These are phyloP conservation scores for Ericerus pela DNA, from an alignment of 1,140 invertebrate species.

Conservation along the genomic window DNA sequence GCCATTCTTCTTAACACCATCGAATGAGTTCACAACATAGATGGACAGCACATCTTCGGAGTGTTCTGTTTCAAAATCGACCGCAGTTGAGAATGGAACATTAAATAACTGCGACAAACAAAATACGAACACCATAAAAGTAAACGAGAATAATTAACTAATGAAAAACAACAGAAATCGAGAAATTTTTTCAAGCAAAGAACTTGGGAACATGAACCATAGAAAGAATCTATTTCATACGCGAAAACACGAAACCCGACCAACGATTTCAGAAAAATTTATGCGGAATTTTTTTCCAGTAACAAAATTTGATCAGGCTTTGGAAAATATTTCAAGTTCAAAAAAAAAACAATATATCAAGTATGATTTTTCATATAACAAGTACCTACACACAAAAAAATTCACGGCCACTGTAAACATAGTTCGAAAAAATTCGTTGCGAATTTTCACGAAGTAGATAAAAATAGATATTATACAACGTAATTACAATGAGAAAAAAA, in stretches of 20 bases:
- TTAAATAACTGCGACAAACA: constrained; percentile 5
- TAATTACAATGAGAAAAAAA: background rate
- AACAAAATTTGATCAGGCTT: too few species aligned
- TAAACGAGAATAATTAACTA: constrained; percentile 5
- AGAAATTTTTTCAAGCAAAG: too few species aligned
- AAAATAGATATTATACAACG: constrained; percentile 5
- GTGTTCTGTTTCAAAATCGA: background rate
- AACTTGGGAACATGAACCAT: background rate
- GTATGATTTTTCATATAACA: too few species aligned
- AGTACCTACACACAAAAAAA: background rate
- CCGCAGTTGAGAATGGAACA: background rate
- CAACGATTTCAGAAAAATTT: too few species aligned
- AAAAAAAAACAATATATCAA: too few species aligned
- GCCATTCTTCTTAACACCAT: background rate
- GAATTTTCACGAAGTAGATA: too few species aligned
- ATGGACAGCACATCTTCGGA: background rate
- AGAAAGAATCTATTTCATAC: too few species aligned
- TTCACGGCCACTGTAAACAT: background rate
- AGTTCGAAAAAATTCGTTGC: background rate
- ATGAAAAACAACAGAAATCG: background rate
- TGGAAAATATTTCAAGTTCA: too few species aligned
- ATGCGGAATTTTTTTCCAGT: too few species aligned
- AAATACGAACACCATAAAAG: constrained; percentile 6
- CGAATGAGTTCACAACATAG: constrained; percentile 1
- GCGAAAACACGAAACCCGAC: background rate